Percentiles rank a stretch among this genome's conserved stretches.
Conservation (phyloP, 2,113 vertebrate species). For the Gallinago jamesoni region DNA sequence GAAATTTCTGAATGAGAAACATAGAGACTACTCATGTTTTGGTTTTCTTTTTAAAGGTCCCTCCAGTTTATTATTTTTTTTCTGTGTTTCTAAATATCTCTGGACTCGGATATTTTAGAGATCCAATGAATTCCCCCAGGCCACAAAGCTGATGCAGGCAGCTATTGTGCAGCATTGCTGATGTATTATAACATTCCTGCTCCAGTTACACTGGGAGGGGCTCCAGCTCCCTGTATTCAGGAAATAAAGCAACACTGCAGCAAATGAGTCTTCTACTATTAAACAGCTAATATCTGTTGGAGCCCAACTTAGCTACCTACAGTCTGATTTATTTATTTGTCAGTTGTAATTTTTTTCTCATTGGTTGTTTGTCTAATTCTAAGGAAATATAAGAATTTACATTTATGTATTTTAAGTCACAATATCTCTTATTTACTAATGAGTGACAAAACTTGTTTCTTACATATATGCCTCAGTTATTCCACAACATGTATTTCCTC, state of each 20-base stretch:
- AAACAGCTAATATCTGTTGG: not conserved
- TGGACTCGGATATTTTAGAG: not conserved
- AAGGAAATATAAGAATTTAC: not conserved
- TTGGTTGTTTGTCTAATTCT: not conserved
- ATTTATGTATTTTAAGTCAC: accelerated
- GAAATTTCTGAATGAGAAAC: not conserved
- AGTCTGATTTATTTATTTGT: not conserved
- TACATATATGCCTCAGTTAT: accelerated
- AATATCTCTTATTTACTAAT: not conserved
- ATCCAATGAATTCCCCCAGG: not conserved
- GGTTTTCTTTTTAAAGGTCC: not conserved
- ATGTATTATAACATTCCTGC: not conserved
- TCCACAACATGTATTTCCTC: not conserved
- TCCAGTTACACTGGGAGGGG: not conserved
- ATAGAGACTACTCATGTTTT: not conserved
- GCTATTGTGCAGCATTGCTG: not conserved
- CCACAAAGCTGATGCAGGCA: not conserved
- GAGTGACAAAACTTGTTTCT: not conserved
- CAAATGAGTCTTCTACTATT: not conserved
- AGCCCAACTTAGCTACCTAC: not conserved
- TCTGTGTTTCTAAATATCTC: not conserved
- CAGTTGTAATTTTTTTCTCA: not conserved
- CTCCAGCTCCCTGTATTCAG: not conserved
- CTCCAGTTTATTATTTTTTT: not conserved
- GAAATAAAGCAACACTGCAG: not conserved